Percentiles rank a stretch among this genome's conserved stretches.
Evolutionary conservation across 2,113 vertebrate species (phyloP).

Genomic region (Pseudolaguvia tuberculata): DNA sequence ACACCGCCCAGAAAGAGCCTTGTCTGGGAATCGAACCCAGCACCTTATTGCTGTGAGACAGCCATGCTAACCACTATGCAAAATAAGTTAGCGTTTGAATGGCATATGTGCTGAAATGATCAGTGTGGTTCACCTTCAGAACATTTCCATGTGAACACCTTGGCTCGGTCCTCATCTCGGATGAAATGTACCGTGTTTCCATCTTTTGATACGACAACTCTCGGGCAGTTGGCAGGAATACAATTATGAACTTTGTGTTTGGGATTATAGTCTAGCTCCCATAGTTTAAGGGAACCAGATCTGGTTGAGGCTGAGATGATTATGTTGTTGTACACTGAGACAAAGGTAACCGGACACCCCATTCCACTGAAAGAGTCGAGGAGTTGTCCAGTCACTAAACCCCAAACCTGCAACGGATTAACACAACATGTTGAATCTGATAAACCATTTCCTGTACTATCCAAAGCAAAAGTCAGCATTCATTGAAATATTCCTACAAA

Average conservation of each 20-base stretch:
- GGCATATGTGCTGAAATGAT: background rate
- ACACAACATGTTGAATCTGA: background rate
- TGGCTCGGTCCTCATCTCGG: conserved; percentile 57
- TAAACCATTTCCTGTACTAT: background rate
- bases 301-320: conserved; percentile 69
- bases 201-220: conserved; percentile 58
- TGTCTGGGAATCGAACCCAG: too few relatives aligned
- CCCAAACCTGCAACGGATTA: conserved; percentile 72
- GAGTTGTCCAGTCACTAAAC: conserved; percentile 68
- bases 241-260: conserved; percentile 48
- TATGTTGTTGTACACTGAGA: conserved; percentile 48
- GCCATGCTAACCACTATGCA: too few relatives aligned
- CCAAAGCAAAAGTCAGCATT: background rate
- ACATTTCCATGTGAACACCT: conserved; percentile 72
- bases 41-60: too few relatives aligned
- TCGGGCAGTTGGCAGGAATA: conserved; percentile 63
- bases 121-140: conserved; percentile 64
- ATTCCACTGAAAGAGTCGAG: conserved; percentile 63
- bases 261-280: conserved; percentile 63
- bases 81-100: background rate
- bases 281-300: conserved; percentile 57
- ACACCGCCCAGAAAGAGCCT: too few relatives aligned
- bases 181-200: conserved; percentile 67
- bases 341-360: conserved; percentile 58
- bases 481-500: background rate